These are phyloP conservation scores for Peromyscus californicus DNA, from an alignment of 2,113 vertebrate species.

Conservation along the genomic window DNA sequence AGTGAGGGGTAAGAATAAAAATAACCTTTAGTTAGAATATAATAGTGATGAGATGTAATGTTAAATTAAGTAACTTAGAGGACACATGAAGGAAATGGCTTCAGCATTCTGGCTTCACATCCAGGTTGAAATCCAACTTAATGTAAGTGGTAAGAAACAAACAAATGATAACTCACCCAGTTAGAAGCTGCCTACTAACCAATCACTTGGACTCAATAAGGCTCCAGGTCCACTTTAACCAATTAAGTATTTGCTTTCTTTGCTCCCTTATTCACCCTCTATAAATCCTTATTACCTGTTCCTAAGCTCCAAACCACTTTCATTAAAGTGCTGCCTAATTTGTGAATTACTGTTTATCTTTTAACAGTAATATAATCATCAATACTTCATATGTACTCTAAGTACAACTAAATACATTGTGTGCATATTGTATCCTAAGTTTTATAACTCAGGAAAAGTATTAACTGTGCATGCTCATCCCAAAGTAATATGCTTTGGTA, in stretches of 20 bases:
- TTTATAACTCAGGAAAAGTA: neutral
- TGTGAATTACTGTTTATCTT: neutral
- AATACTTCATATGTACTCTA: neutral
- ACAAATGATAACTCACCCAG: neutral
- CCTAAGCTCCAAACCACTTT: no score
- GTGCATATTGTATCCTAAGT: neutral
- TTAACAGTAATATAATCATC: neutral
- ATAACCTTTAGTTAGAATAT: neutral
- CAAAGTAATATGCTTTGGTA: neutral
- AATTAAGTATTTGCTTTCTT: neutral
- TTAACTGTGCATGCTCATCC: neutral
- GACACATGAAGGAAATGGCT: no score
- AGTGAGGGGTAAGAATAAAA: neutral
- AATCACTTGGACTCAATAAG: neutral
- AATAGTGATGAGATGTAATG: neutral
- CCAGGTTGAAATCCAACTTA: neutral
- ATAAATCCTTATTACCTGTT: neutral
- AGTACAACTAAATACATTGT: neutral
- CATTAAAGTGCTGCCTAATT: neutral
- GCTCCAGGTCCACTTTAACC: neutral
- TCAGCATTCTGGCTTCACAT: neutral
- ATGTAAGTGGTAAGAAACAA: neutral
- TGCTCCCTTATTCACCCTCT: neutral
- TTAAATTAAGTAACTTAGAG: neutral
- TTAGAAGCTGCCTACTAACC: neutral